These are phyloP conservation scores for Ptychobarbus kaznakovi DNA, from an alignment of 2,797 vertebrate species.

Conservation along the genomic window DNA sequence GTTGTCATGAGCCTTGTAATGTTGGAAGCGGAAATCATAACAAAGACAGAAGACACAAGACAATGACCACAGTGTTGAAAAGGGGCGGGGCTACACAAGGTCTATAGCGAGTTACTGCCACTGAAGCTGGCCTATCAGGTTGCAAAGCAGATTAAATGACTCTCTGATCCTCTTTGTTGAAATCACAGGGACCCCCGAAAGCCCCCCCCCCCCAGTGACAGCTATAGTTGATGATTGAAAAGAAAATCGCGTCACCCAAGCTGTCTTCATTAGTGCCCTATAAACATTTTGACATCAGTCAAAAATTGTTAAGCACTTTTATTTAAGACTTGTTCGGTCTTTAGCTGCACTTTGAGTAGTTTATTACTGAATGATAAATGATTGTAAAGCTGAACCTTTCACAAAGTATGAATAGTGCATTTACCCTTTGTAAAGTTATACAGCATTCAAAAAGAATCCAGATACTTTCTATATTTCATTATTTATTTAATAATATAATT, in stretches of 20 bases:
- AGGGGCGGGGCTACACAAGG: neutral
- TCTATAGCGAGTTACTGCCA: neutral
- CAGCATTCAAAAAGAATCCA: neutral
- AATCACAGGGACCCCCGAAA: neutral
- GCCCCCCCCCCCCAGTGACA: neutral
- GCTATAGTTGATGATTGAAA: neutral
- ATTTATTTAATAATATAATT: neutral
- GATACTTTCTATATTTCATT: neutral
- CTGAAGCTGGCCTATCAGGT: neutral
- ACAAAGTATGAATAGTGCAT: constrained; percentile 42
- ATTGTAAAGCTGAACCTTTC: constrained; percentile 67
- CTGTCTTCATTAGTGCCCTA: neutral
- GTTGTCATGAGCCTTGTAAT: neutral
- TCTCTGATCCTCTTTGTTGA: constrained; percentile 2
- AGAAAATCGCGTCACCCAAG: neutral
- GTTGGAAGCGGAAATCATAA: neutral
- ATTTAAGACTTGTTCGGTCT: neutral
- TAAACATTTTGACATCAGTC: constrained; percentile 1
- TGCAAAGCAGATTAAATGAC: neutral
- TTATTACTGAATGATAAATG: constrained; percentile 59
- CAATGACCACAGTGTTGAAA: neutral
- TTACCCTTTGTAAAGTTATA: neutral
- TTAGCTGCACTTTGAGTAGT: constrained; percentile 22
- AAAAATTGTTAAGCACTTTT: neutral
- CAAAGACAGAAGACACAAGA: neutral